Evolutionary conservation across 2,888 invertebrate species (phyloP).

Genomic region (Tiliacea citrago): DNA sequence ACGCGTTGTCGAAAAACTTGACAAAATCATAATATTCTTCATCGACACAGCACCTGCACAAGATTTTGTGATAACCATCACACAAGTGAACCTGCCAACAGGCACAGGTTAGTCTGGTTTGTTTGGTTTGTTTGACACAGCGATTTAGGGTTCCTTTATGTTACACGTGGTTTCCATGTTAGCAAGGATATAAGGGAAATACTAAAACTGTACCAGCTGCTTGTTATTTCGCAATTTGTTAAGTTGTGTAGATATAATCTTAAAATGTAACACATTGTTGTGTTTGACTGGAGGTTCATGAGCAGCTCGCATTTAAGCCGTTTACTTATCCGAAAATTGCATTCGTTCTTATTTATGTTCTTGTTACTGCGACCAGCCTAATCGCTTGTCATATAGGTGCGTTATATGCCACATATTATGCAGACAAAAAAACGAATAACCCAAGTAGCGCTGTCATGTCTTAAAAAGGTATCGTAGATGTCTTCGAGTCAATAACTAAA

Average conservation of each 20-base stretch:
- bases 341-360: not conserved
- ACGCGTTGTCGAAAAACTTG: constrained; percentile 72
- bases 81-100: constrained; percentile 28
- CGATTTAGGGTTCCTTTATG: constrained; percentile 46
- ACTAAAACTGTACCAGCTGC: constrained; percentile 46
- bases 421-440: no score
- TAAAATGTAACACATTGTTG: constrained; percentile 25
- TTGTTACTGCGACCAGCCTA: no score
- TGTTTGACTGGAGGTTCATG: constrained; percentile 10
- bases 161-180: constrained; percentile 19
- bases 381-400: no score
- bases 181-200: constrained; percentile 35
- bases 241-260: constrained; percentile 27
- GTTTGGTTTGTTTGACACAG: constrained; percentile 39
- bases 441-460: no score
- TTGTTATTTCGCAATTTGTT: constrained; percentile 39
- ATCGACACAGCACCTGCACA: constrained; percentile 73
- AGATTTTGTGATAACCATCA: constrained; percentile 53
- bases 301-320: not conserved
- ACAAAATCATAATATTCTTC: constrained; percentile 72
- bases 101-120: constrained; percentile 45
- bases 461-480: no score
- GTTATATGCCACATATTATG: no score
- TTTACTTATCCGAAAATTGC: not conserved
- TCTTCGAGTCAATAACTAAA: no score